Conservation (phyloP, 2,797 vertebrate species). For the Champsocephalus esox region DNA sequence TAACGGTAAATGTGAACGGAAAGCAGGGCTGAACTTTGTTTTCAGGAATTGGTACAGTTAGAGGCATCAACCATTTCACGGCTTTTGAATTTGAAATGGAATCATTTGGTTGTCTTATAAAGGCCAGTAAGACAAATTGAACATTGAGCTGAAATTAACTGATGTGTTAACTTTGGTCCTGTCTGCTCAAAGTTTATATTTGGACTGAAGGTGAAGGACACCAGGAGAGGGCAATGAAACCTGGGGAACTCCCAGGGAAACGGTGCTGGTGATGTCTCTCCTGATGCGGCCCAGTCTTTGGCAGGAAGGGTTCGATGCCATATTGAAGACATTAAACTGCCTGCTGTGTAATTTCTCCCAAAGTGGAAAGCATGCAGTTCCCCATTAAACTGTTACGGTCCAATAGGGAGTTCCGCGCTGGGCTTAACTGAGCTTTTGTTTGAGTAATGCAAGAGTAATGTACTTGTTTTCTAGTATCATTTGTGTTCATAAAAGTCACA, state of each 20-base stretch:
- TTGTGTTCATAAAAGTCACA: too few species aligned
- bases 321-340: slow-evolving; percentile 55
- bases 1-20: neutral
- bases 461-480: too few species aligned
- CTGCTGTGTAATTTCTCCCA: slow-evolving; percentile 24
- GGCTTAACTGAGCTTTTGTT: too few species aligned
- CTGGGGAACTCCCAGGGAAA: slow-evolving; percentile 21
- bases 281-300: slow-evolving; percentile 45
- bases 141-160: too few species aligned
- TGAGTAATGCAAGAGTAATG: too few species aligned
- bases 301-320: slow-evolving; percentile 39
- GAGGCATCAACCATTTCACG: neutral
- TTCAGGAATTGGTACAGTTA: neutral
- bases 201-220: slow-evolving; percentile 4
- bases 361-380: slow-evolving; percentile 11
- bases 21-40: neutral
- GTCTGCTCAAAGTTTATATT: too few species aligned
- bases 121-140: too few species aligned
- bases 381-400: slow-evolving; percentile 18
- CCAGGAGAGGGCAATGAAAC: slow-evolving; percentile 41
- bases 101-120: too few species aligned
- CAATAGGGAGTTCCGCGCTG: neutral
- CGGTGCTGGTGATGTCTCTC: slow-evolving; percentile 17
- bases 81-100: neutral
- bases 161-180: too few species aligned